phyloP scores from a whole-genome alignment of 2,113 vertebrate genomes.

The Macaca mulatta region DNA sequence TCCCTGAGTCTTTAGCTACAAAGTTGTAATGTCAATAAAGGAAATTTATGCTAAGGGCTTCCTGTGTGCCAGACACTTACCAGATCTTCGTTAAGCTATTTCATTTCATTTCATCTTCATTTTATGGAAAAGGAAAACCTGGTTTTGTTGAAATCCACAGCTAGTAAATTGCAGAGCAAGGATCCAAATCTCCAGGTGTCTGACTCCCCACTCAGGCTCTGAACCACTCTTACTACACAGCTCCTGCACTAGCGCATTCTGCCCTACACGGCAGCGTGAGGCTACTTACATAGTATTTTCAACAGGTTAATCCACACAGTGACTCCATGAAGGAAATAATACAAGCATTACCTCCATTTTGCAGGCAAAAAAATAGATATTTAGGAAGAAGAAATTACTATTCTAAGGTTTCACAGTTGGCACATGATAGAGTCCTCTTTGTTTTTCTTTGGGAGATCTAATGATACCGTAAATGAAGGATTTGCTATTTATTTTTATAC shows the following conservation, averaged over 20 bases:
- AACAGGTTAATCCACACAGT: accelerated
- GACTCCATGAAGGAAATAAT: neutral
- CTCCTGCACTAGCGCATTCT: neutral
- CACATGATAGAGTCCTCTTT: neutral
- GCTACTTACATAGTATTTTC: too few relatives aligned
- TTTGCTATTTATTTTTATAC: neutral
- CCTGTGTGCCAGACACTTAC: neutral
- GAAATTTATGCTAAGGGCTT: neutral
- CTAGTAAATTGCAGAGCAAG: neutral
- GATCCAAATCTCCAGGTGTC: neutral
- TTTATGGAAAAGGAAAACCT: neutral
- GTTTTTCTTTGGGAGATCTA: neutral
- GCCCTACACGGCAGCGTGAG: neutral
- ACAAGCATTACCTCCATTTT: neutral
- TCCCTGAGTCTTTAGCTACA: neutral
- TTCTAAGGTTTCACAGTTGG: neutral
- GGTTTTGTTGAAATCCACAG: neutral
- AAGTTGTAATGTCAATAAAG: neutral
- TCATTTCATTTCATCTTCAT: neutral
- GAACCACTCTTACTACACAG: neutral
- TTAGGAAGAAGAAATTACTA: neutral
- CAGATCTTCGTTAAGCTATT: neutral
- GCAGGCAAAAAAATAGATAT: neutral
- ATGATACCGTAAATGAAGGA: neutral
- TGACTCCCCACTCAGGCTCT: neutral